phyloP scores from a whole-genome alignment of 2,797 vertebrate species.

The Pangasius krempfi region DNA sequence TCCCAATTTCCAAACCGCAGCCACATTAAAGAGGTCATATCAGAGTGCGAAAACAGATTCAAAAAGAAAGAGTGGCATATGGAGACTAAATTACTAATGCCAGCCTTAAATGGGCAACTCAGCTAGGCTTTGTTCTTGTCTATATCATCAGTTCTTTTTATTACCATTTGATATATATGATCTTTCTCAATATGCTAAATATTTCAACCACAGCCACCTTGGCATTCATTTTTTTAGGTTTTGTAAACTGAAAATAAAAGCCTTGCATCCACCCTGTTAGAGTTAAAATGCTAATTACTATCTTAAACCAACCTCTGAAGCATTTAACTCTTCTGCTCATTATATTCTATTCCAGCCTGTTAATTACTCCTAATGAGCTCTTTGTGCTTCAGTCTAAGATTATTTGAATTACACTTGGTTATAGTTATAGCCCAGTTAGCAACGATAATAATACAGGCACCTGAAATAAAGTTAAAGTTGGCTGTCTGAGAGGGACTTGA shows the following conservation, averaged over 20 bases:
- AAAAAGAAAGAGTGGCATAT: slow-evolving; percentile 6
- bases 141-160: not conserved
- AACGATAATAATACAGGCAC: not conserved
- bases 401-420: not conserved
- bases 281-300: not conserved
- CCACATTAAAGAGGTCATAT: slow-evolving; percentile 25
- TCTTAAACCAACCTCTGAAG: not conserved
- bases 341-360: not conserved
- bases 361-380: not conserved
- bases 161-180: not conserved
- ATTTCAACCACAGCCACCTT: not conserved
- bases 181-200: not conserved
- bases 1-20: slow-evolving; percentile 17
- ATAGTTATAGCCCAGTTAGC: not conserved
- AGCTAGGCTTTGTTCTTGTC: not conserved
- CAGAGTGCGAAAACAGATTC: not conserved
- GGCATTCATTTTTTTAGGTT: not conserved
- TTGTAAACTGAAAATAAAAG: not conserved
- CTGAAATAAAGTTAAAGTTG: not conserved
- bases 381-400: not conserved
- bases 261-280: not conserved
- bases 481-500: too few relatives aligned
- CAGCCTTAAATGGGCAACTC: not conserved
- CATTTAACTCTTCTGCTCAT: not conserved
- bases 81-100: not conserved